Base-by-base conservation (phyloP, 1,140 invertebrate genomes). In the Lasioglossum albipes region DNA sequence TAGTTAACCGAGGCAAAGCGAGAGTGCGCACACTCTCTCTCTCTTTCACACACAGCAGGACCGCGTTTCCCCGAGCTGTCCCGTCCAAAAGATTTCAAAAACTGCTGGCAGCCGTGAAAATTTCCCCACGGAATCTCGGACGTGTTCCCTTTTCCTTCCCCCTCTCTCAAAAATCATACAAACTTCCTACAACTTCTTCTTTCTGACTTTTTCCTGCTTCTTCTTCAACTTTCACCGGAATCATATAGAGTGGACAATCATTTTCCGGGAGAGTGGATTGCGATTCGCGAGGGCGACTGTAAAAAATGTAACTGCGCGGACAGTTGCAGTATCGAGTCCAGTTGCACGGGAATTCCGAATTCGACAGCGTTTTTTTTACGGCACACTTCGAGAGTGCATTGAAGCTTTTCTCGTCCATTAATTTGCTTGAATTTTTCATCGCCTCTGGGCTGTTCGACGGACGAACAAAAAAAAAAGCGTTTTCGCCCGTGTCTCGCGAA, bases 351-450 rank as follows among this genome's bases (percentile, higher is more conserved):
- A n/a, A 36, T 42, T 10, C 12, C n/a, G 20, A 65, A n/a, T 45
- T 65, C 27, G 16, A 0, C 42, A 6, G 16, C 22, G 5, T 61
- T n/a, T n/a, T 57, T 59, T 74, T 74, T 42, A 13, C 18, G 4
- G 10, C 22, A 7, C 18, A 6, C 45, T 45, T 65, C 7, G 22
- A 22, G 52, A 65, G 3, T 22, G 20, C 13, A 16, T 52, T 22
- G 18, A 52, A 74, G 20, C 59, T 16, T n/a, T 49, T 10, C 27
- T n/a, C 6, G 45, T 18, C 42, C 61, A 36, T 65, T 52, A 65
- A 65, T 75, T 52, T 49, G 2, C 42, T 18, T 74, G 59, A 74
- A 74, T 74, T 13, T 74, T 64, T 74, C 27, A 64, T 73, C n/a
- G 18, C 9, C 22, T 3, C 10, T 9, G 22, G 20, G 9, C 7